These are phyloP conservation scores for Aphaenogaster ashmeadi DNA, from an alignment of 1,140 invertebrate genomes.

Conservation along the genomic window DNA sequence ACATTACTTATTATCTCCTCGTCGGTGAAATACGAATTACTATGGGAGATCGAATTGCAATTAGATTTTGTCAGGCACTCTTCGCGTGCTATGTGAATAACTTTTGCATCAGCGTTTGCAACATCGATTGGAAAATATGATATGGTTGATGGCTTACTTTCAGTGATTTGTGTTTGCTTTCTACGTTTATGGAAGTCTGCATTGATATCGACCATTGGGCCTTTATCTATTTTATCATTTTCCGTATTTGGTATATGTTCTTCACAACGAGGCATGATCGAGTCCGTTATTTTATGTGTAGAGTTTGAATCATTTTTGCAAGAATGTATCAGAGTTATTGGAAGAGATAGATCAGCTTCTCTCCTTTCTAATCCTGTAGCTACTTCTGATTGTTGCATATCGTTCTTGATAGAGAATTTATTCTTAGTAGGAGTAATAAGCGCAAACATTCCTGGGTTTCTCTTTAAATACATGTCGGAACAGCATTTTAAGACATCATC, in stretches of 20 bases:
- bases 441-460: constrained; percentile 69
- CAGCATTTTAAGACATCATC: constrained; percentile 37
- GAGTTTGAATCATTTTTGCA: neutral
- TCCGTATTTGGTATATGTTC: neutral
- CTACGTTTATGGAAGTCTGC: neutral
- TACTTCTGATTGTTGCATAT: neutral
- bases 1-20: constrained; percentile 26
- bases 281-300: neutral
- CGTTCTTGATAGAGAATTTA: neutral
- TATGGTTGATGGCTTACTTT: constrained; percentile 19
- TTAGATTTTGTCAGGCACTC: constrained; percentile 27
- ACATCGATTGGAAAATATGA: neutral
- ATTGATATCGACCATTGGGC: neutral
- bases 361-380: neutral
- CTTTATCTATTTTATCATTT: constrained; percentile 2
- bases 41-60: constrained; percentile 51
- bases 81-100: neutral
- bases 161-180: neutral
- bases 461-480: constrained; percentile 65
- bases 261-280: neutral
- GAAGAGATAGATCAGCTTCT: neutral
- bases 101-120: neutral
- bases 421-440: constrained; percentile 37
- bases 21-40: constrained; percentile 64
- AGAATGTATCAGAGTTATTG: neutral